phyloP scores from a whole-genome alignment of 92 coral and sea anemone genomes.

The Virgularia gustaviana region DNA sequence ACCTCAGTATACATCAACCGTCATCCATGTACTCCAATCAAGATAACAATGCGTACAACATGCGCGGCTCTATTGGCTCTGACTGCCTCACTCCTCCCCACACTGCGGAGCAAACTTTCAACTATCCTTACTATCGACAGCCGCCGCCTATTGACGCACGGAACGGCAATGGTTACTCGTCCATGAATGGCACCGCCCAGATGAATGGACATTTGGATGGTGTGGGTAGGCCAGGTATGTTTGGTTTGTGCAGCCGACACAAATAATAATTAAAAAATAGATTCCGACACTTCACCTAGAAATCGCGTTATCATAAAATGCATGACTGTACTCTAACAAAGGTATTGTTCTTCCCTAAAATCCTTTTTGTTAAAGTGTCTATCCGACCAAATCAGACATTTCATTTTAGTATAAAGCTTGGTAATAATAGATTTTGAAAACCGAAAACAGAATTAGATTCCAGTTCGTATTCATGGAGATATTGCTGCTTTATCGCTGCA shows the following conservation, averaged over 20 bases:
- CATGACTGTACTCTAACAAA: too few species aligned
- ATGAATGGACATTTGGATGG: conserved; percentile 28
- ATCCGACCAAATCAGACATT: too few species aligned
- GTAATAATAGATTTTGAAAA: too few species aligned
- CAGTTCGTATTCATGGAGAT: too few species aligned
- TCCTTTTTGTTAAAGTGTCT: too few species aligned
- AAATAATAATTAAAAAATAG: too few species aligned
- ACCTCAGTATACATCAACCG: conserved; percentile 11
- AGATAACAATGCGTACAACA: conserved; percentile 13
- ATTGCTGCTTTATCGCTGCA: too few species aligned
- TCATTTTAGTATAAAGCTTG: too few species aligned
- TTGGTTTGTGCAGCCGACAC: neutral
- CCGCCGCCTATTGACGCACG: neutral
- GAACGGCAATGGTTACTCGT: conserved; percentile 18
- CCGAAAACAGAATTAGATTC: too few species aligned
- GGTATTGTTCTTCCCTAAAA: too few species aligned
- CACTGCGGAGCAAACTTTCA: conserved; percentile 19
- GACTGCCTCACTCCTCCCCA: conserved; percentile 36
- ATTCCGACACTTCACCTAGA: too few species aligned
- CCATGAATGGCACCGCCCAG: conserved; percentile 28
- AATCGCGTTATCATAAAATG: too few species aligned
- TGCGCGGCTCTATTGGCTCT: conserved; percentile 6
- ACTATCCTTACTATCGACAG: conserved; percentile 6
- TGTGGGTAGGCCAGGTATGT: conserved; percentile 27
- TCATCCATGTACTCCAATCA: conserved; percentile 27